phyloP scores from a whole-genome alignment of 2,113 vertebrate species.

The Tachuris rubrigastra region DNA sequence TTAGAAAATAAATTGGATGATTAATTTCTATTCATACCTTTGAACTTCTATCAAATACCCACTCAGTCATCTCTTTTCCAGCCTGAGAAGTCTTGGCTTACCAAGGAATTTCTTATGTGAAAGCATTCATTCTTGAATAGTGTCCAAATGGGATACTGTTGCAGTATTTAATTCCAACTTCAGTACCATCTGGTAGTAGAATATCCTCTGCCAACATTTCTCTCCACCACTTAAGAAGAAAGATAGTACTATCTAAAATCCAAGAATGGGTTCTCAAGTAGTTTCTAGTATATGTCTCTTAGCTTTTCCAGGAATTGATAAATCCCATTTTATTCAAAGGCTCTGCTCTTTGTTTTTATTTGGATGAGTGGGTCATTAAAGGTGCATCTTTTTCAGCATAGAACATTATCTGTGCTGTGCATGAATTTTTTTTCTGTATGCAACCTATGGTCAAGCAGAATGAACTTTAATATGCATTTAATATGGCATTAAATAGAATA shows the following conservation, averaged over 20 bases:
- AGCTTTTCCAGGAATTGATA: not conserved
- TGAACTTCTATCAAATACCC: not conserved
- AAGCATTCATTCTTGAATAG: constrained; percentile 13
- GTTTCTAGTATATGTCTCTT: not conserved
- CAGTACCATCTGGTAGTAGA: constrained; percentile 27
- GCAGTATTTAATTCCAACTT: constrained; percentile 36
- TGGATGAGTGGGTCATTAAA: not conserved
- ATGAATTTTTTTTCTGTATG: not conserved
- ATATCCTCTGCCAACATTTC: constrained; percentile 19
- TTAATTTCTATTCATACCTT: not conserved
- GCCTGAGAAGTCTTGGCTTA: not conserved
- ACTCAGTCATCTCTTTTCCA: not conserved
- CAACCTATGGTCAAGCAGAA: not conserved
- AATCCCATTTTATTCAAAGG: not conserved
- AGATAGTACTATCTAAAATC: not conserved
- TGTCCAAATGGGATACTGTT: constrained; percentile 16
- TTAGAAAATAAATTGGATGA: not conserved
- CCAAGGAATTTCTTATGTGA: not conserved
- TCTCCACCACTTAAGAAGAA: not conserved
- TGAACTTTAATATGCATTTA: not conserved
- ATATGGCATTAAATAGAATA: not conserved
- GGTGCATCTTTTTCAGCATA: not conserved
- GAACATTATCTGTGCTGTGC: not conserved
- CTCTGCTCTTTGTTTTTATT: not conserved
- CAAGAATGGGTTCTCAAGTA: not conserved